Evolutionary conservation across 2,113 vertebrate genomes (phyloP), one percentile per base, ranked within the genome.

Genomic region (Pandion haliaetus): DNA sequence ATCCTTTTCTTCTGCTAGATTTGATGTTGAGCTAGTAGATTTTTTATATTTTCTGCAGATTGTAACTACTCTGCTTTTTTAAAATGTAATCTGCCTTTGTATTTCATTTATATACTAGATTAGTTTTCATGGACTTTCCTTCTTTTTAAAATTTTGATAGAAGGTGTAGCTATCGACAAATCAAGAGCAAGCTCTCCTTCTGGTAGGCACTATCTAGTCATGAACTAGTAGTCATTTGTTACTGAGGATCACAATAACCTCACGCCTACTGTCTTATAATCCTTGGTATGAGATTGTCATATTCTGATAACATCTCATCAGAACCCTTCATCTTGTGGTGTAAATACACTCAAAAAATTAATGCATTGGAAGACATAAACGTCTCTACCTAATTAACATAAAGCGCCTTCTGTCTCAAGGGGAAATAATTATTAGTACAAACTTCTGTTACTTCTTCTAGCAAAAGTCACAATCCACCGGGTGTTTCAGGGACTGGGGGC

Each of bases 191-290:
- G 8, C 7, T 14, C 8, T 14, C 12, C n/a, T 94, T 12, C 24
- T 71, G 15, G 14, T 38, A 55, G 67, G 24, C 34, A 7, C 34
- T 17, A 1, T 14, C n/a, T 40, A 32, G 32, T 25, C 1, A 2
- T 29, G 21, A 59, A 29, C 36, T 40, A 77, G 32, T 34, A 24
- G 32, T 57, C 24, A 6, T 26, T 59, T 66, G 17, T 74, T 44
- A 29, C n/a, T 24, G 44, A 26, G 32, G 23, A 18, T 26, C 12
- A 4, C 10, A 17, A 7, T 49, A 49, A 58, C 32, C 10, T 58
- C 50, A 50, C 1, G 1, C 34, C 6, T 34, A 58, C 6, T 0
- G 65, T 88, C 20, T n/a, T 50, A n/a, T 1, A 40, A 10, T 82
- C 29, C 57, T 52, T 58, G 57, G 19, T 82, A 13, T 9, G 28